Base-by-base conservation (phyloP, 2,888 invertebrate species). In the Beris chalybata region DNA sequence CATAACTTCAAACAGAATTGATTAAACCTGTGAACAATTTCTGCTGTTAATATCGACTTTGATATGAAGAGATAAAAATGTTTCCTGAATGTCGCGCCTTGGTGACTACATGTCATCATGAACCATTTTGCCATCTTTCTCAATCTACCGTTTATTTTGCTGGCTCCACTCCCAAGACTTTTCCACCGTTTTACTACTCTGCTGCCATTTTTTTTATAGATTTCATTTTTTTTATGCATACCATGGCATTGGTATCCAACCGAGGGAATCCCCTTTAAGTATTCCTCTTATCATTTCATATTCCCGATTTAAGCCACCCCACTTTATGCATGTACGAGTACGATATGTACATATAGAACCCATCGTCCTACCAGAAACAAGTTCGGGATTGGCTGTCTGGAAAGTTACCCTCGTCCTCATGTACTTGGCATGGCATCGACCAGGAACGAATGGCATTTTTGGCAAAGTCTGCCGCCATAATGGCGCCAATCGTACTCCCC, bases 391-490 rank as follows among this genome's bases (percentile, higher is more conserved):
- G 61, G 61, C 22, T 61, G 52, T 50, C 61, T 50, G 52, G 22
- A 50, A 50, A 47, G 31, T 50, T 4, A 12, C 50, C 50, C 52
- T 30, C 38, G 47, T 50, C 30, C 48, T 22, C 15, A 52, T 32
- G 38, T 52, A 32, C 52, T 50, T 29, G 22, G 15, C 15, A 38
- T 52, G 29, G 38, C 30, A n/a, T n/a, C 7, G 47, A 38, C 15
- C 32, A 50, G 15, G 52, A 61, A 13, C 61, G 38, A 61, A 61
- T 61, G 61, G 61, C 22, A 61, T 67, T 75, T 72, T 78, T 76
- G 75, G 71, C 74, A 76, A 78, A 75, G 74, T 75, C 76, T 73
- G 72, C 71, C 78, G 78, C 72, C 78, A 73, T 71, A 71, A 73
- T 72, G 78, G 78, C 78, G 79, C 79, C 78, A 75, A 72, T 74